A percentile compares a stretch with the other conserved stretches of the same genome.
phyloP scores from a whole-genome alignment of 1,140 invertebrate genomes.

The Capitella teleta region DNA sequence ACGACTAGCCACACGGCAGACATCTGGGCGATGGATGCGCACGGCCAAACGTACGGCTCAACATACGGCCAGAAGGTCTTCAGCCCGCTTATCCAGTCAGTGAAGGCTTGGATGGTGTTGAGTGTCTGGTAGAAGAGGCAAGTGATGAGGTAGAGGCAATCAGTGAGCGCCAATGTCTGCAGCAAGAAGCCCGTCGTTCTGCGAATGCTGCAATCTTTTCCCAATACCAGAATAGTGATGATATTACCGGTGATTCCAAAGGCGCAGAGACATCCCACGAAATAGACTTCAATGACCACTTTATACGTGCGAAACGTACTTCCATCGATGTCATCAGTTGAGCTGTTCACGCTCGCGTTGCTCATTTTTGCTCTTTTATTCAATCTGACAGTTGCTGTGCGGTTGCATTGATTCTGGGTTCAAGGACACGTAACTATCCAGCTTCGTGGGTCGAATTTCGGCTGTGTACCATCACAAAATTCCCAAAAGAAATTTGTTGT shows the following conservation, averaged over 20 bases:
- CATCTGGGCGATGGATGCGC: constrained; percentile 7
- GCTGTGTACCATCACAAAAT: too few species aligned
- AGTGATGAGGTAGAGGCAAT: constrained; percentile 8
- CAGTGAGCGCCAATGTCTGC: constrained; percentile 8
- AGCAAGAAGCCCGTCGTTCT: constrained; percentile 11
- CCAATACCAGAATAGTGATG: constrained; percentile 7
- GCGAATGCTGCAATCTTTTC: constrained; percentile 4
- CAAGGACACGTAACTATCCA: too few species aligned
- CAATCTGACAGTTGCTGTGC: too few species aligned
- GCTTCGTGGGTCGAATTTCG: too few species aligned
- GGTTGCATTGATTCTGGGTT: too few species aligned
- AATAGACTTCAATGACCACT: constrained; percentile 8
- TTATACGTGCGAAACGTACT: too few species aligned
- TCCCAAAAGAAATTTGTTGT: too few species aligned
- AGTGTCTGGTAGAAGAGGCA: constrained; percentile 10
- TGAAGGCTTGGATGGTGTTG: background rate
- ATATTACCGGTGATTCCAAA: constrained; percentile 8
- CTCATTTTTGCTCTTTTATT: too few species aligned
- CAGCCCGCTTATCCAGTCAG: background rate
- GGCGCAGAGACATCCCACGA: background rate
- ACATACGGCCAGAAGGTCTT: background rate
- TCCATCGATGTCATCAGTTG: too few species aligned
- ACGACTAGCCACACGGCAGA: constrained; percentile 10
- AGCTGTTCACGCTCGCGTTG: too few species aligned
- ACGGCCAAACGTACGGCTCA: constrained; percentile 9